Evolutionary conservation across 2,113 vertebrate species (phyloP).

Genomic region (Nansenia antarctica): DNA sequence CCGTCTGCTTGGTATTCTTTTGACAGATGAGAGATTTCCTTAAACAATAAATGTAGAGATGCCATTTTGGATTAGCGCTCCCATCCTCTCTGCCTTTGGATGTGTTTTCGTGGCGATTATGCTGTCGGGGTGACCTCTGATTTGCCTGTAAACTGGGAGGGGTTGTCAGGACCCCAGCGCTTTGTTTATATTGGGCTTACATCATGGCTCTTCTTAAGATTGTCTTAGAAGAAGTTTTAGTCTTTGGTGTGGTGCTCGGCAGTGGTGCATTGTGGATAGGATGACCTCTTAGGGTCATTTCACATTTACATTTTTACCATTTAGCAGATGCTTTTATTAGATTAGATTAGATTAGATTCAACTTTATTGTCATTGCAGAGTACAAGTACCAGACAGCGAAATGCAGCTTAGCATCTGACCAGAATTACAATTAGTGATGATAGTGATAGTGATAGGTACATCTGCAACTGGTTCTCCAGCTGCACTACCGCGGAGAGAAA

Average conservation of each 20-base stretch:
- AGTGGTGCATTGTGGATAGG: too few relatives aligned
- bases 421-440: too few relatives aligned
- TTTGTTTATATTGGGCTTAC: constrained; percentile 64
- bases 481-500: too few relatives aligned
- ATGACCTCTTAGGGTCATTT: too few relatives aligned
- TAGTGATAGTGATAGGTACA: too few relatives aligned
- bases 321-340: too few relatives aligned
- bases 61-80: neutral
- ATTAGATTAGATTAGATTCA: too few relatives aligned
- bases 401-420: too few relatives aligned
- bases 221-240: constrained; percentile 32
- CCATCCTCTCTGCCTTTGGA: neutral
- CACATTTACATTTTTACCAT: too few relatives aligned
- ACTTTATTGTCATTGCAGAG: too few relatives aligned
- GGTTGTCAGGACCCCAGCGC: constrained; percentile 55
- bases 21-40: constrained; percentile 16
- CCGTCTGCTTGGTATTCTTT: constrained; percentile 17
- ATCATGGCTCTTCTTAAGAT: constrained; percentile 57
- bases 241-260: constrained; percentile 11
- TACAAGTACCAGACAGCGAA: too few relatives aligned
- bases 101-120: constrained; percentile 11
- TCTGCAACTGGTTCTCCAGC: too few relatives aligned
- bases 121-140: constrained; percentile 30
- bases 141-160: constrained; percentile 55
- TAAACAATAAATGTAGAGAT: neutral